Base-by-base conservation (phyloP, 2,113 vertebrate genomes). In the Laterallus jamaicensis region DNA sequence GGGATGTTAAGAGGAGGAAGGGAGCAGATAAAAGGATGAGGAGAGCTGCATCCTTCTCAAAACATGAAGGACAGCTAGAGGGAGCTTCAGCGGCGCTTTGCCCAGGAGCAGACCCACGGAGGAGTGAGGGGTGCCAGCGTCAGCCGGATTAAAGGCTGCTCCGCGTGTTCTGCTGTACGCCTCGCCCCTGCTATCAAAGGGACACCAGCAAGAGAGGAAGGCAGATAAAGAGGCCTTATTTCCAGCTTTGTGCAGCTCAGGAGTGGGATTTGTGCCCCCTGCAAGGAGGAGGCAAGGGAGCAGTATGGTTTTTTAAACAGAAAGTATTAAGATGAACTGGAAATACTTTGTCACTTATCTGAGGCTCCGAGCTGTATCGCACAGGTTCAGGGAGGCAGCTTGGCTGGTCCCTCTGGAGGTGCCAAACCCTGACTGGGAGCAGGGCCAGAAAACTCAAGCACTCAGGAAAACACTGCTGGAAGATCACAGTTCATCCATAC, bases 91-190 rank as follows among this genome's bases (percentile, higher is more conserved):
- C 62, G 82, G 29, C 0, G 0, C 73, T 66, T 60, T n/a, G 10
- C 14, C 56, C 66, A 56, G n/a, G 31, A 96, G 50, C 31, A 77
- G 37, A 54, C 29, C 54, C 44, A n/a, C 25, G 9, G 18, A 80
- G 40, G 55, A 88, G 67, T 0, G 0, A 81, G 49, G 64, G 59
- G 76, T 5, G 3, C 5, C 0, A 1, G 31, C 4, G 0, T 11
- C 56, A 63, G 69, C 0, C 12, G 0, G 32, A 77, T 74, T 62
- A 91, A 59, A 92, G 31, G 68, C n/a, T 62, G 83, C 89, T 81
- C 12, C 0, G 9, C 0, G 0, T 70, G 60, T 63, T 88, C 47
- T 70, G 56, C 55, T 74, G 50, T 40, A 31, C 40, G 15, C 28
- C 86, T 78, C 68, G 58, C 14, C 42, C 32, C 66, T 62, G 40